Evolutionary conservation across 2,888 invertebrate genomes (phyloP), one percentile per base, ranked within the genome.

Genomic region (Nudaria mundana): DNA sequence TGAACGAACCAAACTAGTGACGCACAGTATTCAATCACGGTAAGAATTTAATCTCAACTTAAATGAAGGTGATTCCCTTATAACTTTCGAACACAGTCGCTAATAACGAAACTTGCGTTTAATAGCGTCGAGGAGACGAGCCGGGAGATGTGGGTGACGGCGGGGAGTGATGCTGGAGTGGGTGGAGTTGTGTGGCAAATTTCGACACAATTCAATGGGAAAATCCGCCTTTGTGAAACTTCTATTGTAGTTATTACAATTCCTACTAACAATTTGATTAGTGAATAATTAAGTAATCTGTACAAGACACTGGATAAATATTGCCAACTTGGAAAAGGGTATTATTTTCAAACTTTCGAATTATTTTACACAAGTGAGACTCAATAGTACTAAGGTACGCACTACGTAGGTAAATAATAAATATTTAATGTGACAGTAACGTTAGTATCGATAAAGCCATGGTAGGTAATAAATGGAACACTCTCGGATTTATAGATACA

Each of bases 71-170:
- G 79, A 84, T 84, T 84, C 78, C 74, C 73, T 79, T 77, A 73
- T 75, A 85, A 85, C 77, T 86, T 86, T 80, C 71, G 69, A 73
- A 76, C 81, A 76, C 72, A 81, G 81, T 79, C 72, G 79, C 81
- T 85, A 83, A 85, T 86, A 85, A 83, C 81, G 75, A 82, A 85
- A 84, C 83, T 85, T 84, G 83, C 64, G 81, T 82, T 81, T 82
- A 79, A 81, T 76, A 81, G 79, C 78, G 60, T 63, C 46, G 57
- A 51, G 61, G 48, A 53, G 62, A 52, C 37, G 48, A 48, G 36
- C 13, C n/a, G n/a, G n/a, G n/a, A 14, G 31, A 46, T 32, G 40
- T 30, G 39, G 38, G 44, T 2, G 37, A 32, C 39, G 29, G 38
- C 35, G 45, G 7, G 5, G 34, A 36, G 47, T 50, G 44, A 45